Conservation (phyloP, 2,888 invertebrate species). For the Caenorhabditis wallacei region DNA sequence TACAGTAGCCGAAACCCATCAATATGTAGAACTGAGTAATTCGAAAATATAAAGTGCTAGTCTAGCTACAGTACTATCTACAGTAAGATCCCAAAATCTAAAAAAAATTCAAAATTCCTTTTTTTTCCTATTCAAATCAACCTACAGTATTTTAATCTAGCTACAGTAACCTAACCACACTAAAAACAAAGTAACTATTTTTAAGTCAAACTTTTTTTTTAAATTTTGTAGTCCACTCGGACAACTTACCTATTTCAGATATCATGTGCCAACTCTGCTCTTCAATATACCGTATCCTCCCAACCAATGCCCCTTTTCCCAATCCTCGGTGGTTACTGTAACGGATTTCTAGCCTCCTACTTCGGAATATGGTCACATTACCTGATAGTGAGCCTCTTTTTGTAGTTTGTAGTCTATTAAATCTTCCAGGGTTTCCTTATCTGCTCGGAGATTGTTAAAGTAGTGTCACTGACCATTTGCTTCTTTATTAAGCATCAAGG, state of each 20-base stretch:
- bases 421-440: slow-evolving; percentile 2
- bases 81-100: no score
- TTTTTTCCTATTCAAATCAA: no score
- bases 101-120: no score
- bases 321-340: neutral
- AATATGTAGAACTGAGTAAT: no score
- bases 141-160: no score
- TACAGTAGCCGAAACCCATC: no score
- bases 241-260: neutral
- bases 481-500: slow-evolving; percentile 14
- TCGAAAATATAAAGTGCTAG: no score
- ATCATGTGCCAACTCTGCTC: neutral
- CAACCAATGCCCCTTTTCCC: neutral
- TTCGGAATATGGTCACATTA: slow-evolving; percentile 24
- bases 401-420: neutral
- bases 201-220: neutral
- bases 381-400: slow-evolving; percentile 8
- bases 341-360: neutral
- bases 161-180: no score
- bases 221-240: no score
- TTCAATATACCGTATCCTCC: neutral
- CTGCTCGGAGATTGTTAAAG: neutral
- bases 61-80: no score
- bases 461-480: neutral
- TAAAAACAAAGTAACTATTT: no score